Conservation (phyloP, 1,140 invertebrate genomes). For the Harpegnathos saltator region DNA sequence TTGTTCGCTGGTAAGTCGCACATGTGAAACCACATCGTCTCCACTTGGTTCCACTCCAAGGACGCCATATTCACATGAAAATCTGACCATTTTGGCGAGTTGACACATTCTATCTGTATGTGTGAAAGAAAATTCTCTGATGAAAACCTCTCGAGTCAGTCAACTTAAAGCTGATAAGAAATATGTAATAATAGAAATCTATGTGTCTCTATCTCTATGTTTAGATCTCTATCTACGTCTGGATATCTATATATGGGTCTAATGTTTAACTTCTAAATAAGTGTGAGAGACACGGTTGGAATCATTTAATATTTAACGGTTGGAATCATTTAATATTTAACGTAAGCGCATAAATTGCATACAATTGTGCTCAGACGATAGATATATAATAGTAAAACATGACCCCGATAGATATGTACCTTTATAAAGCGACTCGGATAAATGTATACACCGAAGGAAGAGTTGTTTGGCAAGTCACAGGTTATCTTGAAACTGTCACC, state of each 20-base stretch:
- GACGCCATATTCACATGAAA: conserved; percentile 57
- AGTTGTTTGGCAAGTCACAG: conserved; percentile 53
- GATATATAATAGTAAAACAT: too few species aligned
- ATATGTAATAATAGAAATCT: background rate
- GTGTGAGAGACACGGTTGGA: too few species aligned
- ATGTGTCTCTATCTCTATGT: too few species aligned
- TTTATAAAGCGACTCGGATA: conserved; percentile 46
- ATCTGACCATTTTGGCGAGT: conserved; percentile 64
- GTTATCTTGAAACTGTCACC: conserved; percentile 44
- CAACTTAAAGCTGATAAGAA: background rate
- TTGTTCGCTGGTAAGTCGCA: conserved; percentile 78
- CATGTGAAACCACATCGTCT: conserved; percentile 60
- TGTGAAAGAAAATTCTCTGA: background rate
- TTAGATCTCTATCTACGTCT: too few species aligned
- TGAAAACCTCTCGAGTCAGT: background rate
- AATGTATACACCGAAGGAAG: conserved; percentile 62
- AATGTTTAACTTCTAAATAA: too few species aligned
- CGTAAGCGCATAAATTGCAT: too few species aligned
- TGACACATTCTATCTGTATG: conserved; percentile 62
- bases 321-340: too few species aligned
- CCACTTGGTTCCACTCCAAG: conserved; percentile 11
- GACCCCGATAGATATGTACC: too few species aligned
- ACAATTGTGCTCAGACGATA: too few species aligned
- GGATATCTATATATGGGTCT: too few species aligned
- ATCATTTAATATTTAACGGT: too few species aligned